phyloP scores from a whole-genome alignment of 2,797 vertebrate species.

The Sebastiscus tertius region DNA sequence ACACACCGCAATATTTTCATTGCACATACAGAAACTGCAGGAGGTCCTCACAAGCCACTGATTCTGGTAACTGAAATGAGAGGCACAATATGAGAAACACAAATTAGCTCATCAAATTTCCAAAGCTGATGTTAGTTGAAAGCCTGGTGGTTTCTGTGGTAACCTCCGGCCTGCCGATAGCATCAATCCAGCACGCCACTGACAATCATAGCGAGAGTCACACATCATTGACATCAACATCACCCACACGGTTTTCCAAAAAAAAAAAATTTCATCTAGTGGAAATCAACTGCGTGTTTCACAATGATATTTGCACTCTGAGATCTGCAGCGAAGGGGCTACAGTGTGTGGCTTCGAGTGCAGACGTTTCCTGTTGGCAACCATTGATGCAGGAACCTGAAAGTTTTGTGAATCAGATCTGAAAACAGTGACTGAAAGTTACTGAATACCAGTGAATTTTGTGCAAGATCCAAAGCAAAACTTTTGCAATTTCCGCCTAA shows the following conservation, averaged over 20 bases:
- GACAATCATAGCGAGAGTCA: constrained; percentile 75
- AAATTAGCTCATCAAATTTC: constrained; percentile 81
- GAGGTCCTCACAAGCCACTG: constrained; percentile 41
- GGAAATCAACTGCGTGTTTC: constrained; percentile 76
- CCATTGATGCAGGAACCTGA: constrained; percentile 55
- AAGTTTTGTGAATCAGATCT: constrained; percentile 64
- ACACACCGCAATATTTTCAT: constrained; percentile 40
- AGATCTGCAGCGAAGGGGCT: constrained; percentile 28
- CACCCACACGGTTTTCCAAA: constrained; percentile 80
- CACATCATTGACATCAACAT: constrained; percentile 72
- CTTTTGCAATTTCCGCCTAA: background rate
- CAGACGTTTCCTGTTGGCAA: constrained; percentile 74
- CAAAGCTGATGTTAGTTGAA: constrained; percentile 73
- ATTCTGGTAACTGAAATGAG: constrained; percentile 80
- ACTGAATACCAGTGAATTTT: constrained; percentile 16
- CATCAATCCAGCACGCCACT: constrained; percentile 57
- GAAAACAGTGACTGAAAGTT: constrained; percentile 45
- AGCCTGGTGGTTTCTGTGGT: constrained; percentile 81
- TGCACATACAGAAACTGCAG: constrained; percentile 64
- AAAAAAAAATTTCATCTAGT: constrained; percentile 56
- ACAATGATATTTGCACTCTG: constrained; percentile 54
- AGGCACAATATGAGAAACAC: constrained; percentile 73
- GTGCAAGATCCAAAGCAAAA: background rate
- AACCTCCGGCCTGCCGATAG: constrained; percentile 67
- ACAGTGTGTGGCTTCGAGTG: constrained; percentile 32